Evolutionary conservation across 2,797 vertebrate genomes (phyloP), one percentile per base, ranked within the genome.

Genomic region (Paedocypris micromegethes): DNA sequence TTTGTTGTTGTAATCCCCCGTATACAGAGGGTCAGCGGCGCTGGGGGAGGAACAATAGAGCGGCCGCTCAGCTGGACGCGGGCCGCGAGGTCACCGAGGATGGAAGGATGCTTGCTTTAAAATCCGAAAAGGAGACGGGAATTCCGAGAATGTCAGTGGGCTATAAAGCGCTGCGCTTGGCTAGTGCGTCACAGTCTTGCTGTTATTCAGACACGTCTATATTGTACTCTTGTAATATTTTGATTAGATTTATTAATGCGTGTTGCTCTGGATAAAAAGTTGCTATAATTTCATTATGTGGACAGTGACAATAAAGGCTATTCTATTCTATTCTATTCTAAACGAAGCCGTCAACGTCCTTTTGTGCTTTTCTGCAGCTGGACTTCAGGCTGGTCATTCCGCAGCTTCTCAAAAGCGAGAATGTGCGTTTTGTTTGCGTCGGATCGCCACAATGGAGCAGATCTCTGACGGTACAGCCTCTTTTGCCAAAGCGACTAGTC

Each of bases 1-100:
- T 87, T 89, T 89, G 86, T 90, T 77, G 66, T 65, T 61, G 75
- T 87, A 85, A 88, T 81, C 67, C 77, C 66, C 50, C 60, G 54
- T 74, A 68, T 77, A 76, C 71, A 74, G 55, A 83, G 72, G 58
- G 75, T 68, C 74, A 79, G 58, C 59, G 74, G 77, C 57, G 9
- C 43, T 9, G 66, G 59, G 54, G 3, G 53, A 74, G 23, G 76
- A 85, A 86, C 86, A 89, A 88, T 82, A 81, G 73, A 72, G 48
- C n/a, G 61, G 70, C 52, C 77, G 74, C 74, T 76, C 46, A 76
- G 71, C 64, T 68, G 71, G 73, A 74, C 79, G 51, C 73, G 70
- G 84, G 85, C 83, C 80, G 71, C 68, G 69, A 73, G 85, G 84
- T 84, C 85, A 75, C 9, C 38, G 0, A 71, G 67, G 76, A 84